Percentiles rank a stretch among this genome's conserved stretches.
Conservation (phyloP, 1,140 invertebrate species). For the Idris sp. region DNA sequence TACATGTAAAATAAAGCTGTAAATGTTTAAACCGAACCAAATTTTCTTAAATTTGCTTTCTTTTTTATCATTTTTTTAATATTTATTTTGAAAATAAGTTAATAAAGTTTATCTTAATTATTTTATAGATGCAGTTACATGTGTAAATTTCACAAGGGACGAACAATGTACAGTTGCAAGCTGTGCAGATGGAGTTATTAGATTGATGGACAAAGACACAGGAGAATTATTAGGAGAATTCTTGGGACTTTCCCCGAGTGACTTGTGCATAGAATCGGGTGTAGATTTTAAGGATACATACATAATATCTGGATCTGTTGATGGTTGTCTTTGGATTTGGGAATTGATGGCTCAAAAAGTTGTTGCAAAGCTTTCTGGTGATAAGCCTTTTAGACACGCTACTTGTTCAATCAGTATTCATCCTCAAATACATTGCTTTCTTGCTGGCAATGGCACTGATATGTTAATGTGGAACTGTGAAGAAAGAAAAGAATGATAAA, state of each 20-base stretch:
- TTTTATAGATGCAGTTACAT: constrained; percentile 84
- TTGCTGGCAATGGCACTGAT: constrained; percentile 83
- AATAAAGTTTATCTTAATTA: too few relatives aligned
- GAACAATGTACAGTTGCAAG: constrained; percentile 91
- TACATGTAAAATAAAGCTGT: too few relatives aligned
- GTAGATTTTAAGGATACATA: constrained; percentile 89
- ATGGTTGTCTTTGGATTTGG: constrained; percentile 92
- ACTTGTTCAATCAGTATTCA: constrained; percentile 83
- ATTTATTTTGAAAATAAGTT: too few relatives aligned
- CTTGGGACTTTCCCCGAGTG: constrained; percentile 86
- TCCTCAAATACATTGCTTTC: constrained; percentile 83
- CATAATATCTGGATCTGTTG: constrained; percentile 91
- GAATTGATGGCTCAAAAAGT: constrained; percentile 88
- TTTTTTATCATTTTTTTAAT: too few relatives aligned
- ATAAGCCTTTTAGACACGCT: constrained; percentile 68
- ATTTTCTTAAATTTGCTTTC: too few relatives aligned
- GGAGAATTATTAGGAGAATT: constrained; percentile 91
- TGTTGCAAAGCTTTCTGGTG: constrained; percentile 77
- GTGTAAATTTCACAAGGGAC: constrained; percentile 87
- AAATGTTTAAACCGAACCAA: too few relatives aligned
- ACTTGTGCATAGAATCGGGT: constrained; percentile 91
- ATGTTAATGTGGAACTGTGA: constrained; percentile 81
- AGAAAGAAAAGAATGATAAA: constrained; percentile 30
- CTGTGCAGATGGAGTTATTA: constrained; percentile 88
- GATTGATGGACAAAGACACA: constrained; percentile 92